phyloP scores from a whole-genome alignment of 2,113 vertebrate genomes.

The Semicossyphus pulcher region DNA sequence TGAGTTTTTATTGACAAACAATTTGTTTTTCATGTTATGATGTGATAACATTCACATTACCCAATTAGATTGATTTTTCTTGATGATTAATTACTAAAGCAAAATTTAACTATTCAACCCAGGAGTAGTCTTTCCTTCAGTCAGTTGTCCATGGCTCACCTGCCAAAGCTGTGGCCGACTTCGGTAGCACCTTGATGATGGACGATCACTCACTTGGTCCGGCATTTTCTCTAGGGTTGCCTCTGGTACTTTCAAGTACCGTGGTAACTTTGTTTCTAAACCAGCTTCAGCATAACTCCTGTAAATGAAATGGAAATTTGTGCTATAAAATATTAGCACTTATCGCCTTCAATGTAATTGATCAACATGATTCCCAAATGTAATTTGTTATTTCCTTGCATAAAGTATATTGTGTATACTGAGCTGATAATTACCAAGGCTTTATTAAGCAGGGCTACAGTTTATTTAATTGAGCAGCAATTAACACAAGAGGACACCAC shows the following conservation, averaged over 20 bases:
- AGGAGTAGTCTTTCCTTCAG: too few species aligned
- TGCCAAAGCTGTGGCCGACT: conserved; percentile 76
- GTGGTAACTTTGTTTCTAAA: conserved; percentile 79
- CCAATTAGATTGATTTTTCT: too few species aligned
- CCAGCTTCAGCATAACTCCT: conserved; percentile 80
- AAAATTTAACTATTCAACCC: too few species aligned
- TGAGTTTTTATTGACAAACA: too few species aligned
- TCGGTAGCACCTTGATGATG: conserved; percentile 73
- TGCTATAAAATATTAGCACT: neutral
- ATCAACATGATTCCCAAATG: conserved; percentile 36
- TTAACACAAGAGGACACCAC: conserved; percentile 49
- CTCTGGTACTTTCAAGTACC: conserved; percentile 64
- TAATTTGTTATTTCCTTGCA: too few species aligned
- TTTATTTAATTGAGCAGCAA: conserved; percentile 48
- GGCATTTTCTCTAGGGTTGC: conserved; percentile 71
- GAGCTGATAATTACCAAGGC: neutral
- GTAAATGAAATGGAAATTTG: neutral
- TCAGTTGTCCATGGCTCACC: conserved; percentile 61
- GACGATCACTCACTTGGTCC: conserved; percentile 74
- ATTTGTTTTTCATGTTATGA: too few species aligned
- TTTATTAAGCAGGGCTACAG: conserved; percentile 21
- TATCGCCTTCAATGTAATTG: conserved; percentile 12
- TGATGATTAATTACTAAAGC: too few species aligned
- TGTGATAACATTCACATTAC: too few species aligned
- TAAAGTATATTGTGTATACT: too few species aligned